Evolutionary conservation across 2,888 invertebrate species (phyloP), one percentile per base, ranked within the genome.

Genomic region (Limulus polyphemus): DNA sequence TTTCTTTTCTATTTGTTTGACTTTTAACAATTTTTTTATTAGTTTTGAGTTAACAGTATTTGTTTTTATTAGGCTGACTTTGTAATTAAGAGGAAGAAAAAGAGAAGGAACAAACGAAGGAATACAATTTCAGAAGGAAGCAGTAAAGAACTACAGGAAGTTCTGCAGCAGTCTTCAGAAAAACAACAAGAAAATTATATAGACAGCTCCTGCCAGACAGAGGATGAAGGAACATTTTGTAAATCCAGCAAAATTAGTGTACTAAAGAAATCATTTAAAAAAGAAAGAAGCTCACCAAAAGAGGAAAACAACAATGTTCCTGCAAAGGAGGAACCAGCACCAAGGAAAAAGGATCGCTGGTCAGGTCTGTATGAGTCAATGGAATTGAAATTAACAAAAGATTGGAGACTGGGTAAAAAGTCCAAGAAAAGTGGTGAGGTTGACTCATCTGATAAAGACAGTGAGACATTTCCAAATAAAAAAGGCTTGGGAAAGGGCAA

Each of bases 81-180:
- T 60, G 49, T 65, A 9, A 67, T 66, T 17, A 66, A 67, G 57
- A 59, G 67, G 13, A 68, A 68, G 58, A 67, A 61, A 61, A 64
- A 70, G 58, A 70, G 69, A 57, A 60, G 65, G 49, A 60, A 65
- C 47, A 68, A 69, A 61, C 66, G 73, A 14, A 68, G 91, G 76
- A 92, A 91, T 79, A 92, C 91, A 73, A 86, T 92, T 75, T 88
- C 90, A 72, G 90, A 90, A 77, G 90, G 71, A 4, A 64, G 87
- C 73, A 65, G 54, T 57, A 49, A 67, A 1, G 60, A 65, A 10
- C 56, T 62, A 7, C 32, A 54, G 14, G 32, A 32, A 32, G 32
- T 32, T 32, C 3, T 32, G 32, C 32, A 32, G 32, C 32, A 32
- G 32, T 32, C 32, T 5, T 32, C 32, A 32, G 32, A 32, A 7